Base-by-base conservation (phyloP, 2,888 invertebrate species). In the Ariolimax columbianus region DNA sequence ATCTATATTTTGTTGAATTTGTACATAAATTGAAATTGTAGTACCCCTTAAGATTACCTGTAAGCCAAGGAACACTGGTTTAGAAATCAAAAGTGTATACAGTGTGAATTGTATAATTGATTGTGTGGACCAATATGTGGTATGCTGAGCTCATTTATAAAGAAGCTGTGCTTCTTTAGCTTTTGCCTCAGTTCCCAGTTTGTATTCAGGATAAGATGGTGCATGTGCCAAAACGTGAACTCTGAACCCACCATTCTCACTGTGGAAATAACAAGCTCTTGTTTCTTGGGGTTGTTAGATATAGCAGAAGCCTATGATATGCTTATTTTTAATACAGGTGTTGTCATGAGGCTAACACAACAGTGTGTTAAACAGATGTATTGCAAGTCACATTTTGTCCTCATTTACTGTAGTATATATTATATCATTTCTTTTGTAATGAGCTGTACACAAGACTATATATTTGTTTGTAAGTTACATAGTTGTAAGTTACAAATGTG, bases 401-500 rank as follows among this genome's bases (percentile, higher is more conserved):
- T 66, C 47, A 68, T 38, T 38, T 68, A 30, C 17, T 78, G 43
- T 79, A 43, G 30, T 63, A 36, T 78, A 59, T 63, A 63, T 40
- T 30, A 0, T 55, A 47, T 47, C 14, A 23, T 79, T 68, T 79
- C 43, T 40, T n/a, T n/a, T n/a, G n/a, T 33, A 38, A 30, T 68
- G 66, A 30, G 30, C n/a, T 47, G 79, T 79, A 66, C n/a, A 79
- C 79, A 79, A 79, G 79, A 47, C 6, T 68, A 19, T 40, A n/a
- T 79, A 38, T 38, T 68, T 40, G 33, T 66, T 1, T 70, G 17
- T 38, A 6, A 23, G 38, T 72, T 40, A 14, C 66, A n/a, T n/a
- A 30, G 33, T 19, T 66, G 63, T 11, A 63, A 30, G 33, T 70
- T 55, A 19, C 47, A 47, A 47, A 7, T 47, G 19, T 17, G 17